Conservation (phyloP, 2,888 invertebrate species). For the Willowsia nigromaculata region DNA sequence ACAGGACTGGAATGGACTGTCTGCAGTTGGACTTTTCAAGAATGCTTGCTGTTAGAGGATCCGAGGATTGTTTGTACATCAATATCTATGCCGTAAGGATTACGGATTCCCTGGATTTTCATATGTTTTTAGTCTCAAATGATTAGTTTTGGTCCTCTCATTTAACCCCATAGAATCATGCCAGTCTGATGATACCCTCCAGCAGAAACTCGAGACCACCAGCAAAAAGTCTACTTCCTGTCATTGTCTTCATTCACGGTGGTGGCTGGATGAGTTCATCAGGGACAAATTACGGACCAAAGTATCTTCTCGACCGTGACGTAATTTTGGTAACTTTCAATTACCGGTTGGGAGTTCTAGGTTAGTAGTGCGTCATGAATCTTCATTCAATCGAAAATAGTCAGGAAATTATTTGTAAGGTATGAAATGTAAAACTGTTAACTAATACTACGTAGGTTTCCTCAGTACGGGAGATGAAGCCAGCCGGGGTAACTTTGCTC, state of each 20-base stretch:
- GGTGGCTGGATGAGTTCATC: constrained; percentile 70
- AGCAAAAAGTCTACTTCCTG: constrained; percentile 52
- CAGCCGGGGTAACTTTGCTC: constrained; percentile 69
- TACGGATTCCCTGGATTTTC: too few species aligned
- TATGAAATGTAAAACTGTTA: too few species aligned
- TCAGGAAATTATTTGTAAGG: too few species aligned
- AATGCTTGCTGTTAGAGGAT: constrained; percentile 59
- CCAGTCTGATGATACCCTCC: background rate
- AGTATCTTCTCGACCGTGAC: constrained; percentile 74
- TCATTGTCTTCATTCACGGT: constrained; percentile 74
- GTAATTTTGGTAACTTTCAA: constrained; percentile 72
- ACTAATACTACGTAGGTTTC: too few species aligned
- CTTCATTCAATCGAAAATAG: too few species aligned
- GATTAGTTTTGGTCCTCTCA: background rate
- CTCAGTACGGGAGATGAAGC: constrained; percentile 69
- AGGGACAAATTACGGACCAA: constrained; percentile 67
- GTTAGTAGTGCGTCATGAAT: too few species aligned
- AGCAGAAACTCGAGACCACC: background rate
- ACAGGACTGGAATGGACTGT: constrained; percentile 68
- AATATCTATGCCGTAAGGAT: constrained; percentile 59
- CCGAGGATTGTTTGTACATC: constrained; percentile 61
- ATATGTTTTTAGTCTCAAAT: background rate
- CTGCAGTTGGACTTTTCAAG: constrained; percentile 73
- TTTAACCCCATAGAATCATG: background rate
- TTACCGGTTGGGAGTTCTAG: constrained; percentile 68